These are phyloP conservation scores for Chouioia cunea DNA, from an alignment of 2,888 invertebrate genomes.

Conservation along the genomic window DNA sequence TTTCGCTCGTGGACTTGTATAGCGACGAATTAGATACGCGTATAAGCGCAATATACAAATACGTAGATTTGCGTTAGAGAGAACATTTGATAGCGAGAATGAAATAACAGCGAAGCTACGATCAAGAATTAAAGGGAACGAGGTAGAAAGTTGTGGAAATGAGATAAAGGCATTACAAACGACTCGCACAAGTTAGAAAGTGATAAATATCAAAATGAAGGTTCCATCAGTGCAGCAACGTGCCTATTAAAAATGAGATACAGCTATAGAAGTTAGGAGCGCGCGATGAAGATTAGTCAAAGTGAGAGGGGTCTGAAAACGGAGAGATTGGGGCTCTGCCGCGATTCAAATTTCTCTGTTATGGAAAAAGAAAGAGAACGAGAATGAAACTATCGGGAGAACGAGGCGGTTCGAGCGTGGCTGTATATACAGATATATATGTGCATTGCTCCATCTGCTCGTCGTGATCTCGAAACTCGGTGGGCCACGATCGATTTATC, in stretches of 20 bases:
- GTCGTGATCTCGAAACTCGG: constrained; percentile 52
- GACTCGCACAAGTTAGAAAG: constrained; percentile 19
- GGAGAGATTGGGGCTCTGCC: constrained; percentile 2
- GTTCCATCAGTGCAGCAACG: constrained; percentile 6
- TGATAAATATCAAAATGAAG: constrained; percentile 41
- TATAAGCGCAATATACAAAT: no score
- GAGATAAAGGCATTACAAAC: constrained; percentile 30
- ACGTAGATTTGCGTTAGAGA: no score
- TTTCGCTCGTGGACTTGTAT: no score
- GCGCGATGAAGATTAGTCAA: constrained; percentile 38
- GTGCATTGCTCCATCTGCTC: constrained; percentile 45
- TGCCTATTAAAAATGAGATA: constrained; percentile 36
- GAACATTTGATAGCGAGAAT: not conserved
- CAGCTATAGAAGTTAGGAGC: constrained; percentile 12
- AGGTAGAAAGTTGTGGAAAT: not conserved
- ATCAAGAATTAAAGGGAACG: constrained; percentile 14
- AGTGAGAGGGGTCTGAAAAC: constrained; percentile 1
- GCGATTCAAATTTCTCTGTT: constrained; percentile 40
- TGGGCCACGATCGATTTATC: constrained; percentile 58
- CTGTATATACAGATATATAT: not conserved
- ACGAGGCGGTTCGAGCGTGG: not conserved
- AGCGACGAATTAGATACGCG: no score
- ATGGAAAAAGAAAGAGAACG: constrained; percentile 28
- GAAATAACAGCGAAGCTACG: constrained; percentile 15
- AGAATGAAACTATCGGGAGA: not conserved